Base-by-base conservation (phyloP, 2,888 invertebrate genomes). In the Stenchaetothrips biformis region DNA sequence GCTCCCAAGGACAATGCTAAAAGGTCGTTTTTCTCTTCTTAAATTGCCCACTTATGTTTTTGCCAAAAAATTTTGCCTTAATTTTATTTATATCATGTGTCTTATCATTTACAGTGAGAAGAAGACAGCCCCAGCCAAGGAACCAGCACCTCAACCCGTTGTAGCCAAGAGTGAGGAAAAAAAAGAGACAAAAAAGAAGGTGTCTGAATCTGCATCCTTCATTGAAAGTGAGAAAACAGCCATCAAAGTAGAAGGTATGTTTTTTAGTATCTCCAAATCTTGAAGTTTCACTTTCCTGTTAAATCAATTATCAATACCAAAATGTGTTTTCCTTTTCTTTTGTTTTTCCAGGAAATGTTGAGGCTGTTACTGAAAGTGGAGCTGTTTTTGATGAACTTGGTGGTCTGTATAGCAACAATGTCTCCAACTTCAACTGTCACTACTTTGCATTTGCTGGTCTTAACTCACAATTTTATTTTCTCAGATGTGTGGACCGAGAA, bases 401-500 rank as follows among this genome's bases (percentile, higher is more conserved):
- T 8, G 67, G 67, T 74, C 1, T 2, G 67, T 74, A 74, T 7
- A 21, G 2, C 21, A 25, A 37, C 37, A 37, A 37, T 4, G 4
- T 37, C 37, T 37, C 37, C 4, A 37, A 37, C 1, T 37, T 37
- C 1, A 37, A 37, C 37, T 37, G 37, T 37, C 37, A 37, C 37
- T 37, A 4, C 4, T 37, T 37, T 37, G 37, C 37, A 37, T 37
- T 37, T 37, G 37, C 37, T 2, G 4, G 37, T 37, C 47, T 53
- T 80, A 79, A 81, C 79, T 80, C 37, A 78, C 67, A 74, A 48
- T 83, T 83, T 83, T 83, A 80, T 86, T 86, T 37, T 37, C 37
- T 7, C 87, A 93, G 93, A 93, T 87, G 88, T 90, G 49, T 94
- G 93, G 93, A 92, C 92, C 83, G 94, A 94, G 25, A 93, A 93